Percentiles rank a stretch among this genome's conserved stretches.
Evolutionary conservation across 1,140 invertebrate genomes (phyloP).

Genomic region (Geopemphigus sp.): DNA sequence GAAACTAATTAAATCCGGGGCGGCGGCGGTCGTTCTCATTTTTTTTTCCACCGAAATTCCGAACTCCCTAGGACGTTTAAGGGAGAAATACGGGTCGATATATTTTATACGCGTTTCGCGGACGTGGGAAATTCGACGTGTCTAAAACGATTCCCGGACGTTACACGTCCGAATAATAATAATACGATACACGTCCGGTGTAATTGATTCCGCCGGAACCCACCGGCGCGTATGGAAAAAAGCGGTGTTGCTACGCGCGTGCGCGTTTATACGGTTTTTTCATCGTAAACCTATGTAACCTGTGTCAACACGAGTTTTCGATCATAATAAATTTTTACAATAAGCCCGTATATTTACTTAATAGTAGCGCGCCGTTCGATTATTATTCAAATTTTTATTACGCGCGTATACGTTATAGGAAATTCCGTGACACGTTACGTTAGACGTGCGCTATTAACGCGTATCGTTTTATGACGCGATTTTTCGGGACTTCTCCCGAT

Average conservation of each 20-base stretch:
- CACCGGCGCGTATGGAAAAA: too few relatives aligned
- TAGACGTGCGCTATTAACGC: too few relatives aligned
- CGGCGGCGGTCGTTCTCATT: not conserved
- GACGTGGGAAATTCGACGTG: too few relatives aligned
- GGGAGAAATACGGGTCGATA: not conserved
- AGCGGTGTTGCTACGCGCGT: too few relatives aligned
- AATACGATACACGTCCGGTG: too few relatives aligned
- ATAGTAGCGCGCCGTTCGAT: constrained; percentile 7
- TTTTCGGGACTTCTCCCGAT: too few relatives aligned
- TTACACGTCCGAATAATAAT: too few relatives aligned
- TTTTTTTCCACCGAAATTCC: not conserved
- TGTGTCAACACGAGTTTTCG: constrained; percentile 10
- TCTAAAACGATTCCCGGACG: too few relatives aligned
- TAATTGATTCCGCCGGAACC: too few relatives aligned
- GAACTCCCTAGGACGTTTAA: not conserved
- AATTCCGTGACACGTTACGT: not conserved
- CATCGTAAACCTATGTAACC: not conserved
- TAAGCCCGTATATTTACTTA: constrained; percentile 28
- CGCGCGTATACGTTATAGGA: not conserved
- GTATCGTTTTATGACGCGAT: too few relatives aligned
- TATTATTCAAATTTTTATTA: constrained; percentile 30
- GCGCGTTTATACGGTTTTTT: not conserved
- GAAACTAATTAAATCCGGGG: constrained; percentile 3
- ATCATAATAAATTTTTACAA: constrained; percentile 28
- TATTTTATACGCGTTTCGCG: not conserved